Evolutionary conservation across 2,888 invertebrate species (phyloP), one percentile per base, ranked within the genome.

Genomic region (Torymus aiolomorphi): DNA sequence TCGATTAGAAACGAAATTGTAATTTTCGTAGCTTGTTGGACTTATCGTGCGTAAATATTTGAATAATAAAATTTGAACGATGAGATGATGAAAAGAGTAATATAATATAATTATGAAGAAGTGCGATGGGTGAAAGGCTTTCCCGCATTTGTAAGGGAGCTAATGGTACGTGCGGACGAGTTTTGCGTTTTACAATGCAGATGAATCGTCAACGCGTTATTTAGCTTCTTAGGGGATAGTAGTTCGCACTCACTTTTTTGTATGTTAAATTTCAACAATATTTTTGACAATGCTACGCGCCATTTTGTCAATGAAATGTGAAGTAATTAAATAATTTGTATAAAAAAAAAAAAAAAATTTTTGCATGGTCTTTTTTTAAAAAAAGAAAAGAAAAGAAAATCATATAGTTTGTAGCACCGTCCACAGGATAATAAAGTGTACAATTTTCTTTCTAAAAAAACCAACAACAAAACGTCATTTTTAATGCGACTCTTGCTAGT

Each of bases 311-410:
- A 82, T 79, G 81, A 69, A 51, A 76, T 80, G 76, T 75, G 52
- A 67, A 82, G 78, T 42, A 75, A 78, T 74, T 63, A 76, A 72
- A 18, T 74, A 49, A 79, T 80, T 78, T 83, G 82, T 83, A 81
- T 16, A 72, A 77, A 82, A 73, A 61, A 65, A 78, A 66, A 72
- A 77, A 82, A 73, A 87, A 84, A 83, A 42, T 42, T 83, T 86
- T 87, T 87, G 88, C 87, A 87, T 87, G 88, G 67, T 84, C 85
- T 83, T 85, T 85, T 84, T 87, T 86, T n/a, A n/a, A n/a, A 87
- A 85, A 80, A 84, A 85, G 85, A 80, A 71, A 76, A 80, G 24
- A 20, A 57, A 57, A 13, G 62, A 77, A 74, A 77, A 80, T 79
- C 69, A 85, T 86, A 86, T 86, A 88, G 86, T 86, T 87, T 88